phyloP scores from a whole-genome alignment of 2,888 invertebrate species.

The Coremacera marginata region DNA sequence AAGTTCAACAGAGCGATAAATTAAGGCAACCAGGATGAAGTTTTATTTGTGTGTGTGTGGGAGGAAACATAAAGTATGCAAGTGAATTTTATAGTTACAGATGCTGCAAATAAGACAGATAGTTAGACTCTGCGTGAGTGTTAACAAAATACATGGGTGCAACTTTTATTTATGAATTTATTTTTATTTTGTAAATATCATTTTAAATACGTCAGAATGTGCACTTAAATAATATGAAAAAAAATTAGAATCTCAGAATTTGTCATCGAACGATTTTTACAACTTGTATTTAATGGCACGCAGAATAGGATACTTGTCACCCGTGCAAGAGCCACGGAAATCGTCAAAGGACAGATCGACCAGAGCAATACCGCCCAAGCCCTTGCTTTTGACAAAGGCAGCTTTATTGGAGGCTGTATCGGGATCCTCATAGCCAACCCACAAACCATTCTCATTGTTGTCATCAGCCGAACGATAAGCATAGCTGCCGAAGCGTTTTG shows the following conservation, averaged over 20 bases:
- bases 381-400: constrained; percentile 78
- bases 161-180: too few relatives aligned
- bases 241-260: neutral
- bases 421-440: constrained; percentile 87
- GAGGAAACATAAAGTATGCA: too few relatives aligned
- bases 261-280: constrained; percentile 48
- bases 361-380: constrained; percentile 83
- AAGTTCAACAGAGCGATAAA: too few relatives aligned
- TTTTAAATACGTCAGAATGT: neutral
- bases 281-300: constrained; percentile 79
- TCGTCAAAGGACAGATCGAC: constrained; percentile 84
- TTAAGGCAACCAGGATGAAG: too few relatives aligned
- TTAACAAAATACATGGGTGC: neutral
- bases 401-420: constrained; percentile 86
- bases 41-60: too few relatives aligned
- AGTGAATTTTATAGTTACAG: too few relatives aligned
- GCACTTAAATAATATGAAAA: constrained; percentile 10
- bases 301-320: constrained; percentile 83
- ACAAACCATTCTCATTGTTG: constrained; percentile 78
- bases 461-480: constrained; percentile 80
- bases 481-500: constrained; percentile 83
- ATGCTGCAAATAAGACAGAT: too few relatives aligned
- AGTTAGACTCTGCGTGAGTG: too few relatives aligned
- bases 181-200: neutral
- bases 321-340: constrained; percentile 84